Percentiles rank a stretch among this genome's conserved stretches.
Evolutionary conservation across 2,113 vertebrate species (phyloP).

Genomic region (Cyanocitta stelleri): DNA sequence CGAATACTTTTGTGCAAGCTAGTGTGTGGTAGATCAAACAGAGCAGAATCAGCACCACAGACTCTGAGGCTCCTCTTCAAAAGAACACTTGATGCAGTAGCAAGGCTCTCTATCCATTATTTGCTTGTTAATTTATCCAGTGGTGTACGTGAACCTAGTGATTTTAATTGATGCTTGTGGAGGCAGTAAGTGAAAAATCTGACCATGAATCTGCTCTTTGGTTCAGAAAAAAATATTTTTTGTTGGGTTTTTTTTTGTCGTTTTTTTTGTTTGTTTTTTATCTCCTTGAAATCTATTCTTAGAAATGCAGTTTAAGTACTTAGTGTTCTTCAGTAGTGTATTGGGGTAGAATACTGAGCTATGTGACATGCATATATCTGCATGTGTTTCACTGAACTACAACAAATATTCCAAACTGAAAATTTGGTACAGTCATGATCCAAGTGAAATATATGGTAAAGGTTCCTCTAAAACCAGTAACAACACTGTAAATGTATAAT

Average conservation of each 20-base stretch:
- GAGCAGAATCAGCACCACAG: neutral
- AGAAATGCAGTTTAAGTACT: neutral
- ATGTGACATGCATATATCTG: neutral
- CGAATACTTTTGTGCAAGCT: neutral
- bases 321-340: neutral
- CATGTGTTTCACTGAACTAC: neutral
- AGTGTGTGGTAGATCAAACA: neutral
- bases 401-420: neutral
- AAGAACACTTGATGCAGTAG: neutral
- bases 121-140: neutral
- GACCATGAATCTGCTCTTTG: neutral
- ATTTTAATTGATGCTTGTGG: neutral
- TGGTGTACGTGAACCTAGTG: fast-evolving
- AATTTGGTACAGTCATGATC: fast-evolving
- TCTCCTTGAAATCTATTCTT: neutral
- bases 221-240: neutral
- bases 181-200: neutral
- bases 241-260: neutral
- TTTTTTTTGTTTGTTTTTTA: neutral
- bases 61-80: neutral
- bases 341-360: neutral
- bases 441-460: neutral
- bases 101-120: neutral
- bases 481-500: neutral
- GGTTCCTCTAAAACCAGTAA: neutral